phyloP scores from a whole-genome alignment of 2,797 vertebrate genomes.

The Diplodus puntazzo region DNA sequence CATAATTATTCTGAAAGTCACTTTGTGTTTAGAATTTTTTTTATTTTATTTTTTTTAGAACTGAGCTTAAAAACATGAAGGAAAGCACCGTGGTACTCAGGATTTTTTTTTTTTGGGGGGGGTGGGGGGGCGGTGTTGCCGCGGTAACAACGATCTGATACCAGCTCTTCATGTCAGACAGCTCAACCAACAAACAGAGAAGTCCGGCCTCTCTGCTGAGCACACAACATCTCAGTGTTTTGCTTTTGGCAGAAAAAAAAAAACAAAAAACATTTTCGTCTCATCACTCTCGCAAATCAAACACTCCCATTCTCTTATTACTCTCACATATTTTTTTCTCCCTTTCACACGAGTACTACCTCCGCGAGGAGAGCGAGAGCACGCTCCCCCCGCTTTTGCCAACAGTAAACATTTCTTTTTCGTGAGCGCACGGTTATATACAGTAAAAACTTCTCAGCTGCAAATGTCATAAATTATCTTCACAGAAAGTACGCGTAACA shows the following conservation, averaged over 20 bases:
- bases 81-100: conserved; percentile 47
- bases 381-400: conserved; percentile 19
- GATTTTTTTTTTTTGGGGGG: background rate
- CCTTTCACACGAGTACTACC: conserved; percentile 59
- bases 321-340: conserved; percentile 37
- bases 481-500: conserved; percentile 82
- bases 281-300: conserved; percentile 50
- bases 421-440: conserved; percentile 70
- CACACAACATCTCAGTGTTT: conserved; percentile 75
- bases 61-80: conserved; percentile 9
- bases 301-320: conserved; percentile 40
- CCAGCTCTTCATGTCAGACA: conserved; percentile 57
- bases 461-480: conserved; percentile 86
- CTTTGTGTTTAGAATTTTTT: background rate
- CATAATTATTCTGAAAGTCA: conserved; percentile 17
- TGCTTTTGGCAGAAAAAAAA: conserved; percentile 75
- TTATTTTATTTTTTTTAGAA: conserved; percentile 16
- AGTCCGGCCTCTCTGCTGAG: conserved; percentile 70
- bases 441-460: conserved; percentile 79
- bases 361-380: conserved; percentile 22
- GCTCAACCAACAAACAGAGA: conserved; percentile 66
- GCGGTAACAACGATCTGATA: conserved; percentile 36
- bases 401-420: conserved; percentile 77
- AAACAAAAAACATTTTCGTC: conserved; percentile 49
- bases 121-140: conserved; percentile 21